These are phyloP conservation scores for Malurus elegans DNA, from an alignment of 2,113 vertebrate species.

Conservation along the genomic window DNA sequence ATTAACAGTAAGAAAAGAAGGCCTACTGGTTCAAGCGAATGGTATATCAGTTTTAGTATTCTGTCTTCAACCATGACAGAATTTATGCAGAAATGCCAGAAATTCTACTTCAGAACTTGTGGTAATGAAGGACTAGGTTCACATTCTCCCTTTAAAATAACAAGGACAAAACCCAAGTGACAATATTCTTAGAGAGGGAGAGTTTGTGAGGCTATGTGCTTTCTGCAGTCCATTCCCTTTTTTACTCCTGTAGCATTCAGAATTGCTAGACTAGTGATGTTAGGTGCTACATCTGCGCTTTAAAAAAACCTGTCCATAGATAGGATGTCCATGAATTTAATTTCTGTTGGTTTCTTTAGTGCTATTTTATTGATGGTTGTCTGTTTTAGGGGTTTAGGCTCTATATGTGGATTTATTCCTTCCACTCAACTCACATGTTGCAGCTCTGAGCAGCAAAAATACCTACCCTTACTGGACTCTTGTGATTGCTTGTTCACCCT, in stretches of 20 bases:
- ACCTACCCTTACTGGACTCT: not conserved
- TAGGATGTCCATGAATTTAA: not conserved
- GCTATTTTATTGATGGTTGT: not conserved
- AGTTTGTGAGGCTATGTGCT: not conserved
- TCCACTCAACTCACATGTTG: not conserved
- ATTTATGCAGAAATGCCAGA: not conserved
- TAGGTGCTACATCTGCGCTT: not conserved
- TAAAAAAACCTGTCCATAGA: not conserved
- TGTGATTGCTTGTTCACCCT: not conserved
- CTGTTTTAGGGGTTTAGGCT: not conserved
- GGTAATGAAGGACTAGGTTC: not conserved
- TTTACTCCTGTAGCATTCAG: not conserved
- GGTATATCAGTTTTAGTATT: not conserved
- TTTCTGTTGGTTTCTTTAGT: not conserved
- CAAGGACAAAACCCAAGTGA: not conserved
- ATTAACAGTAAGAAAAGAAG: not conserved
- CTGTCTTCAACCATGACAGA: not conserved
- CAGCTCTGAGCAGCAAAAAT: not conserved
- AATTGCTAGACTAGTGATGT: not conserved
- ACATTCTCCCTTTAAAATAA: not conserved
- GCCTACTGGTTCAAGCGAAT: not conserved
- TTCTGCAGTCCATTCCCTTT: not conserved
- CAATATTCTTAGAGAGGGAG: not conserved
- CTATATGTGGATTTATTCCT: not conserved
- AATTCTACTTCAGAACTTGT: not conserved